These are phyloP conservation scores for Tachysurus fulvidraco DNA, from an alignment of 2,113 vertebrate species.

Conservation along the genomic window DNA sequence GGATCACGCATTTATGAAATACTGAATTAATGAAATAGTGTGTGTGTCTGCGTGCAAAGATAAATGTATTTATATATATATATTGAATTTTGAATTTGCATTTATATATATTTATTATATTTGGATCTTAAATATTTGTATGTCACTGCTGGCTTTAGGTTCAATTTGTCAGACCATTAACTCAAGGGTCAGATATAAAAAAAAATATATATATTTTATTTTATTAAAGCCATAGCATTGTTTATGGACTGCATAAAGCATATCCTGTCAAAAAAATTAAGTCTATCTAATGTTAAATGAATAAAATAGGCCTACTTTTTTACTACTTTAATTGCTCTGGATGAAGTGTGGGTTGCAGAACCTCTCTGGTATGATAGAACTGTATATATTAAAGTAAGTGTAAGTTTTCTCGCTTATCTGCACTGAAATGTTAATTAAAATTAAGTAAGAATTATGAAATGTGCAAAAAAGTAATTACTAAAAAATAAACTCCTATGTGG, in stretches of 20 bases:
- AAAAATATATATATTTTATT: not conserved
- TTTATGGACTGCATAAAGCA: not conserved
- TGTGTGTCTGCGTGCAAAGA: too few relatives aligned
- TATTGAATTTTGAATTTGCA: too few relatives aligned
- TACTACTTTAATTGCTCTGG: conserved; percentile 45
- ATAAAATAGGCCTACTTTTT: conserved; percentile 29
- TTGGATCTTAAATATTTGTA: too few relatives aligned
- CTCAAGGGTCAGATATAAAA: not conserved
- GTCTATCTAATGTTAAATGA: conserved; percentile 50
- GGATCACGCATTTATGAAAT: not conserved
- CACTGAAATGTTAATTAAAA: conserved; percentile 52
- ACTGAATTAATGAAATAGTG: not conserved
- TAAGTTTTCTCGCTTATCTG: conserved; percentile 46
- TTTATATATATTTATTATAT: too few relatives aligned
- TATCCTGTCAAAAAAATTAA: not conserved
- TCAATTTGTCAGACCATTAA: too few relatives aligned
- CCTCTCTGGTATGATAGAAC: conserved; percentile 40
- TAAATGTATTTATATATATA: not conserved
- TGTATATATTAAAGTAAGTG: not conserved
- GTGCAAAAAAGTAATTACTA: not conserved
- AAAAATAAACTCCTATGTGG: not conserved
- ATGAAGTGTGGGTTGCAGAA: conserved; percentile 52
- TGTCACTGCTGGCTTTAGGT: too few relatives aligned
- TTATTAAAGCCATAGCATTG: not conserved
- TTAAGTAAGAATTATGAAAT: not conserved